Conservation (phyloP, 2,888 invertebrate species). For the Ryuthela nishihirai region DNA sequence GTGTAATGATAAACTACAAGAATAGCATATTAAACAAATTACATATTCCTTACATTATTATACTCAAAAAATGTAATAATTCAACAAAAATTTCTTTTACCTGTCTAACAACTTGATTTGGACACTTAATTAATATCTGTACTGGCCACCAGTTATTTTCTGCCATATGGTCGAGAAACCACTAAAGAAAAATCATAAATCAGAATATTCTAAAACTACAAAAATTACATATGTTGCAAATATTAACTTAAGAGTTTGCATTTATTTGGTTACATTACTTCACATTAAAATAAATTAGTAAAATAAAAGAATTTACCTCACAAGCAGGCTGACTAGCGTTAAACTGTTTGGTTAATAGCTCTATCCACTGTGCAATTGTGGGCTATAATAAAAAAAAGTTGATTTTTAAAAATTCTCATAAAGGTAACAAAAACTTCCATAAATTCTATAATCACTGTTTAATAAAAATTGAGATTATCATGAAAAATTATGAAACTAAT, state of each 20-base stretch:
- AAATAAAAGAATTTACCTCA: conserved; percentile 46
- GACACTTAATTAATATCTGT: conserved; percentile 89
- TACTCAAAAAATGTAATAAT: too few species aligned
- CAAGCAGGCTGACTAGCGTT: conserved; percentile 69
- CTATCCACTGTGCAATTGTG: conserved; percentile 96
- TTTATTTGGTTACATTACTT: not conserved
- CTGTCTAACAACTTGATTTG: conserved; percentile 93
- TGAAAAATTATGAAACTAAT: too few species aligned
- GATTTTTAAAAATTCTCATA: not conserved
- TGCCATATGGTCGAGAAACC: conserved; percentile 91
- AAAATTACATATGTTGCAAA: not conserved
- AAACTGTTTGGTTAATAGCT: conserved; percentile 88
- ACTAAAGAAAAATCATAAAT: conserved; percentile 56
- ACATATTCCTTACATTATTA: too few species aligned
- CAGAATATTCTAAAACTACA: not conserved
- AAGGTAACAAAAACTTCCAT: not conserved
- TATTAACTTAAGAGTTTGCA: not conserved
- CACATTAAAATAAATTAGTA: not conserved
- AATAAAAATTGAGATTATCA: too few species aligned
- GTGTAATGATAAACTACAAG: too few species aligned
- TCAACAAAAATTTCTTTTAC: conserved; percentile 50
- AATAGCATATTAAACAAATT: too few species aligned
- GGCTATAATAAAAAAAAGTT: conserved; percentile 61
- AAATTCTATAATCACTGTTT: too few species aligned
- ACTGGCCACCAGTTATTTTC: conserved; percentile 94